Base-by-base conservation (phyloP, 1,140 invertebrate genomes). In the Bombyx mandarina region DNA sequence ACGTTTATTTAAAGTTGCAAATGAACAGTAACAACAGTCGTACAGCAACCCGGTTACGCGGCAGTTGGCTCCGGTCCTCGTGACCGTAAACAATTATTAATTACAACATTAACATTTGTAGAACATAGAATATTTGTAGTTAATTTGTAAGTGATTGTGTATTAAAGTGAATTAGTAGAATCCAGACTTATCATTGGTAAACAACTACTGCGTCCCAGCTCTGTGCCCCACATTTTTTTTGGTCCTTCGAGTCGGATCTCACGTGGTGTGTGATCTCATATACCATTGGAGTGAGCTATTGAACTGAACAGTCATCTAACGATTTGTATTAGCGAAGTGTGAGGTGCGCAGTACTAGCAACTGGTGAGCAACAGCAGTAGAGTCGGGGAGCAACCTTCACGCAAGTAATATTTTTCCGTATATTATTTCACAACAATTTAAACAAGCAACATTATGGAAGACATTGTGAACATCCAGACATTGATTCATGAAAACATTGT, bases 401-500 rank as follows among this genome's bases (percentile, higher is more conserved):
- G 10, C 45, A 46, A 46, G 45, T 46, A 46, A 46, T 46, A 46
- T 10, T 10, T 46, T 46, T 46, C 45, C 10, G 7, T 46, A 7
- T 46, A 8, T 18, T 18, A 18, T 18, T 18, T 18, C 12, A 18
- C 12, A 8, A 46, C 7, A 46, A 46, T 10, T 10, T 8, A 8
- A 46, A 46, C 10, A 8, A 46, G 45, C 45, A 46, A 46, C 45
- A 46, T 8, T 46, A 10, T 10, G 10, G 45, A 46, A 46, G 7
- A 46, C 7, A 7, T 46, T 10, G 10, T 46, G 7, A 1, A 46
- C 7, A 46, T 10, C 52, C 53, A 46, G 53, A 44, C 22, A 6
- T 12, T n/a, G 42, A 56, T 60, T 45, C 48, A 10, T 55, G 3
- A 52, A 50, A 48, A 35, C 5, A 56, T 53, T 22, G 52, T 10